Evolutionary conservation across 1,140 invertebrate genomes (phyloP).

Genomic region (Drosophila sucinea): DNA sequence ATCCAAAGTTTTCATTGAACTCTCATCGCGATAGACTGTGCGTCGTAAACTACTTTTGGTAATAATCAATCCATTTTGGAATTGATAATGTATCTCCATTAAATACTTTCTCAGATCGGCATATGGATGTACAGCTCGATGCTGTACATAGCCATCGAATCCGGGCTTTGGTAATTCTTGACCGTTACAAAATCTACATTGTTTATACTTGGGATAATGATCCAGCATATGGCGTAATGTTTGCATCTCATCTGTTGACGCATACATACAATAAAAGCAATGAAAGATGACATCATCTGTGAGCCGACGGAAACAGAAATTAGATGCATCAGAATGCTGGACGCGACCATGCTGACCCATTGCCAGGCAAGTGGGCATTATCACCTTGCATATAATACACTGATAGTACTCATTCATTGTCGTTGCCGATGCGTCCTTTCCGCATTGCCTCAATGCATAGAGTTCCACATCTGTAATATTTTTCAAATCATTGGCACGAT

Average conservation of each 20-base stretch:
- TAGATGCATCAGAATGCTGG: slow-evolving; percentile 31
- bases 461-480: slow-evolving; percentile 39
- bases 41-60: slow-evolving; percentile 54
- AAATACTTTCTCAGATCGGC: slow-evolving; percentile 45
- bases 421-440: neutral
- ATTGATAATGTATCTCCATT: slow-evolving; percentile 55
- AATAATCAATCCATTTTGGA: slow-evolving; percentile 60
- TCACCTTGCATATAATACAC: slow-evolving; percentile 48
- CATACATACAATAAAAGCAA: slow-evolving; percentile 56
- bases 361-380: slow-evolving; percentile 47
- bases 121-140: slow-evolving; percentile 36
- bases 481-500: slow-evolving; percentile 58
- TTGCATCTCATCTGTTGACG: slow-evolving; percentile 32
- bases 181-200: slow-evolving; percentile 39
- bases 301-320: slow-evolving; percentile 50
- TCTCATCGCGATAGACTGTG: slow-evolving; percentile 31
- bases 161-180: neutral
- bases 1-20: slow-evolving; percentile 20
- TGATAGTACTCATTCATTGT: slow-evolving; percentile 47
- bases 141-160: slow-evolving; percentile 57
- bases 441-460: slow-evolving; percentile 17
- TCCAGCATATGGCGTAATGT: slow-evolving; percentile 56
- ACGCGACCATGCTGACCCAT: slow-evolving; percentile 45
- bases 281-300: slow-evolving; percentile 38
- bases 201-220: slow-evolving; percentile 45